Evolutionary conservation across 2,797 vertebrate species (phyloP).

Genomic region (Percopsis omiscomaycus): DNA sequence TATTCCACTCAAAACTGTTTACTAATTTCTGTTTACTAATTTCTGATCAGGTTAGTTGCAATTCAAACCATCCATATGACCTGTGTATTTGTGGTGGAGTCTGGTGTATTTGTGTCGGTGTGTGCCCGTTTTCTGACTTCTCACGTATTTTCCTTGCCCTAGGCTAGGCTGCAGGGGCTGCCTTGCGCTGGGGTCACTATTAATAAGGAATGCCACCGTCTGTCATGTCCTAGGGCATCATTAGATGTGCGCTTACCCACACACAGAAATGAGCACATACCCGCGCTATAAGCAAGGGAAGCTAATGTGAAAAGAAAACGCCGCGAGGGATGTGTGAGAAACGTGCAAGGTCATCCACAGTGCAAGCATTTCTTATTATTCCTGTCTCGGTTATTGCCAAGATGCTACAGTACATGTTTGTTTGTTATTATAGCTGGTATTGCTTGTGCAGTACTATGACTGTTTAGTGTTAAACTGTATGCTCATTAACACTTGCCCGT

Average conservation of each 20-base stretch:
- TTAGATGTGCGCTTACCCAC: constrained; percentile 31
- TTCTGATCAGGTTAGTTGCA: too few relatives aligned
- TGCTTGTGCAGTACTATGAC: not conserved
- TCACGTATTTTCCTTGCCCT: constrained; percentile 55
- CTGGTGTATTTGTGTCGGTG: constrained; percentile 19
- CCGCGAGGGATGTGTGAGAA: constrained; percentile 22
- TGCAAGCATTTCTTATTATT: constrained; percentile 20
- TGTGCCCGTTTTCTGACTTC: constrained; percentile 18
- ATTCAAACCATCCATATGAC: too few relatives aligned
- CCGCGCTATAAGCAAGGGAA: not conserved
- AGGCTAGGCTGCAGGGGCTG: constrained; percentile 51
- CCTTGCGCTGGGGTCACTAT: constrained; percentile 67
- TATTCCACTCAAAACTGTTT: not conserved
- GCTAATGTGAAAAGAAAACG: not conserved
- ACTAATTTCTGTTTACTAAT: too few relatives aligned
- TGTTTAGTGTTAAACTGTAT: too few relatives aligned
- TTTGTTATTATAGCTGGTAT: constrained; percentile 26
- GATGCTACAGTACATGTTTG: not conserved
- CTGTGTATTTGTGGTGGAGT: constrained; percentile 9
- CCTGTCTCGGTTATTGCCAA: constrained; percentile 23
- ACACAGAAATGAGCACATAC: constrained; percentile 1
- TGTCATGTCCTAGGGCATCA: constrained; percentile 68
- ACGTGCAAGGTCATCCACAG: constrained; percentile 32
- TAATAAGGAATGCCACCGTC: constrained; percentile 81
- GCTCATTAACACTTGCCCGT: not conserved